Conservation (phyloP, 2,888 invertebrate genomes). For the Meghimatium bilineatum region DNA sequence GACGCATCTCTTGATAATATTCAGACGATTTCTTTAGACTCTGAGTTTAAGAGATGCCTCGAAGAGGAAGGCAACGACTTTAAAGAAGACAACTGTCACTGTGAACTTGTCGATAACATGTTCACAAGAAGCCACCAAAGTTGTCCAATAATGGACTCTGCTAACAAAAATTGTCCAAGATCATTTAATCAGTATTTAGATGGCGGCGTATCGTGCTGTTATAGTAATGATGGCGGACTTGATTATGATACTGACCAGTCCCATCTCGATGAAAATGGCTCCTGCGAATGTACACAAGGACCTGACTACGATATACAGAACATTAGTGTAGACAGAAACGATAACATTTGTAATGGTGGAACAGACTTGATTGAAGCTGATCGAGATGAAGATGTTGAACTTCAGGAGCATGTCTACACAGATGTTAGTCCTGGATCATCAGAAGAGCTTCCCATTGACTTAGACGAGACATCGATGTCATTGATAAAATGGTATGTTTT, state of each 20-base stretch:
- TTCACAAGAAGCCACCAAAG: background rate
- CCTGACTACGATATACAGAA: background rate
- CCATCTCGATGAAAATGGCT: background rate
- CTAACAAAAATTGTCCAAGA: background rate
- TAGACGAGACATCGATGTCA: constrained; percentile 43
- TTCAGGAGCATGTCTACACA: background rate
- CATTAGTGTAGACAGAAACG: constrained; percentile 11
- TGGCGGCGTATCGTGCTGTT: constrained; percentile 26
- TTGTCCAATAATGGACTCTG: background rate
- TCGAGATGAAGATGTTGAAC: constrained; percentile 18
- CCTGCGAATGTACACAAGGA: background rate
- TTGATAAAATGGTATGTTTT: constrained; percentile 32
- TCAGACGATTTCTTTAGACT: constrained; percentile 32
- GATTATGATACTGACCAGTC: background rate
- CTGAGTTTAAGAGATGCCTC: constrained; percentile 42
- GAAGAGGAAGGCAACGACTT: constrained; percentile 47
- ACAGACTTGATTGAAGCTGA: background rate
- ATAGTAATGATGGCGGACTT: background rate
- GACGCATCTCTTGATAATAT: constrained; percentile 26
- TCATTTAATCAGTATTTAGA: constrained; percentile 25
- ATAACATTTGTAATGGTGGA: constrained; percentile 16
- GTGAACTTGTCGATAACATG: constrained; percentile 5
- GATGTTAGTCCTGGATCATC: constrained; percentile 3
- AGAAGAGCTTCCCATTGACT: constrained; percentile 39
- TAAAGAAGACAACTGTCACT: constrained; percentile 24